A percentile compares a stretch with the other conserved stretches of the same genome.
Evolutionary conservation across 2,888 invertebrate genomes (phyloP).

Genomic region (Phymatocera aterrima): DNA sequence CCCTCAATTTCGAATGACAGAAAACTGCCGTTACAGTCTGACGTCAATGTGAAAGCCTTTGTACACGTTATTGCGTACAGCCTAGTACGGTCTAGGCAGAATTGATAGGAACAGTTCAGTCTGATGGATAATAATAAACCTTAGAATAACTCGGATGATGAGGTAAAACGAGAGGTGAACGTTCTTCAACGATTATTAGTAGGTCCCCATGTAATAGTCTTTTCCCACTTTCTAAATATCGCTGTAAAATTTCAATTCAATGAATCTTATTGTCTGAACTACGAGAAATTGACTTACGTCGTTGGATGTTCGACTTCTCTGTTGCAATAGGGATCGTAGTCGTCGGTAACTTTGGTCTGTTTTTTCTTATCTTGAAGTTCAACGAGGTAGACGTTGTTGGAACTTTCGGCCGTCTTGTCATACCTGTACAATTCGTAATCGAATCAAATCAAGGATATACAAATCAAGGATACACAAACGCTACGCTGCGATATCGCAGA

Average conservation of each 20-base stretch:
- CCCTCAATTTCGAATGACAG: too few relatives aligned
- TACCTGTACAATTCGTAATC: constrained; percentile 53
- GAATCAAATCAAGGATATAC: background rate
- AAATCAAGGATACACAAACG: background rate
- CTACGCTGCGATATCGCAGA: background rate
- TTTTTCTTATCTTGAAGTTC: constrained; percentile 76
- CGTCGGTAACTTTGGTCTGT: constrained; percentile 74
- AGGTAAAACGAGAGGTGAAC: background rate
- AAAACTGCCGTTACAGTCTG: too few relatives aligned
- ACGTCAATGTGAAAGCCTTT: too few relatives aligned
- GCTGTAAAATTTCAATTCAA: too few relatives aligned
- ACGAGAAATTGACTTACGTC: constrained; percentile 78
- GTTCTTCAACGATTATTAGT: background rate
- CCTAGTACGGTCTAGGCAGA: too few relatives aligned
- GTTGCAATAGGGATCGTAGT: constrained; percentile 83
- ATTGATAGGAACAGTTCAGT: too few relatives aligned
- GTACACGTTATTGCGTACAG: too few relatives aligned
- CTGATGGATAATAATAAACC: too few relatives aligned
- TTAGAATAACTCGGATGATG: background rate
- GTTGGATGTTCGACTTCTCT: constrained; percentile 84
- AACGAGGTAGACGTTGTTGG: constrained; percentile 65
- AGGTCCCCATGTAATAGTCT: too few relatives aligned
- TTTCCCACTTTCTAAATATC: background rate
- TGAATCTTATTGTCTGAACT: background rate
- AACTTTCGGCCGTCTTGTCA: constrained; percentile 58